Conservation (phyloP, 2,797 vertebrate species). For the Salarias fasciatus region DNA sequence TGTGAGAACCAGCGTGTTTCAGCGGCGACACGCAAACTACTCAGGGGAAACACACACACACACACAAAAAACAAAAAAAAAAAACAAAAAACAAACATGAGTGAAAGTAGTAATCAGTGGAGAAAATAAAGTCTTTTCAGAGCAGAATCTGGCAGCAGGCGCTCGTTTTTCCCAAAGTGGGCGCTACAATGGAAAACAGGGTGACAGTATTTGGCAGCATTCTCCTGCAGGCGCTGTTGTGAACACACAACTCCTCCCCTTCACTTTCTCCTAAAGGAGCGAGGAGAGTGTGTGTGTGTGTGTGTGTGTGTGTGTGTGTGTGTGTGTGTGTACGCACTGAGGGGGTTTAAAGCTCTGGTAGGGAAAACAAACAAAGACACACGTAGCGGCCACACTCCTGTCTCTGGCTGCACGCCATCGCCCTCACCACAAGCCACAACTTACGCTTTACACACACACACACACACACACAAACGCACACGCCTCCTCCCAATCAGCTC, state of each 20-base stretch:
- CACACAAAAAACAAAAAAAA: too few species aligned
- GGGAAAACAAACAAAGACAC: slow-evolving; percentile 84
- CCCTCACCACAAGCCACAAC: slow-evolving; percentile 74
- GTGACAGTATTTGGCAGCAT: slow-evolving; percentile 62
- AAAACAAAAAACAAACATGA: too few species aligned
- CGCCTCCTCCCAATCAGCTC: slow-evolving; percentile 40
- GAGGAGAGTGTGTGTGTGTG: too few species aligned
- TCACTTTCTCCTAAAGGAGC: slow-evolving; percentile 62
- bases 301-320: slow-evolving; percentile 15
- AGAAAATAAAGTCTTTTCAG: too few species aligned
- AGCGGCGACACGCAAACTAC: too few species aligned
- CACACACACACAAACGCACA: slow-evolving; percentile 8
- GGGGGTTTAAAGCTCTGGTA: slow-evolving; percentile 27
- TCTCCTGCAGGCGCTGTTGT: slow-evolving; percentile 54
- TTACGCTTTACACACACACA: slow-evolving; percentile 36
- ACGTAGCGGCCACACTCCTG: slow-evolving; percentile 75
- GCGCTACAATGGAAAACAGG: slow-evolving; percentile 20
- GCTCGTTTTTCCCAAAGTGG: slow-evolving; percentile 18
- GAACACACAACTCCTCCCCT: slow-evolving; percentile 61
- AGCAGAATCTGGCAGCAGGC: too few species aligned
- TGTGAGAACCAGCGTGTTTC: too few species aligned
- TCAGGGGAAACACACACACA: too few species aligned
- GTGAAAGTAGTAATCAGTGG: too few species aligned
- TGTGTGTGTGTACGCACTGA: slow-evolving; percentile 20
- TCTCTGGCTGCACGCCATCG: slow-evolving; percentile 75